Conservation (phyloP, 2,888 invertebrate genomes). For the Onchidella celtica region DNA sequence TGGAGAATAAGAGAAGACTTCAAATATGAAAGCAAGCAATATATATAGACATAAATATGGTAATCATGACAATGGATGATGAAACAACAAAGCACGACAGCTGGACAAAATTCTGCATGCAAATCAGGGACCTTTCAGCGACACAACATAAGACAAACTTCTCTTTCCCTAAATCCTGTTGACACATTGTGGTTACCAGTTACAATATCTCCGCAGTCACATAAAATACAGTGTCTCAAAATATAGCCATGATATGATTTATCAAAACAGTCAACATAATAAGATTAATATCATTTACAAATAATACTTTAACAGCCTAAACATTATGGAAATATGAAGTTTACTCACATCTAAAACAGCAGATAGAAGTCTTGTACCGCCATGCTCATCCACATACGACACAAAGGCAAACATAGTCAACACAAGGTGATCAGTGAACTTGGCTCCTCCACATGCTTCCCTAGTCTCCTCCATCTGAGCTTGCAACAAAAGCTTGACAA, state of each 20-base stretch:
- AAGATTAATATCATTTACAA: no score
- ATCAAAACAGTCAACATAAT: no score
- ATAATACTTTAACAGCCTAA: no score
- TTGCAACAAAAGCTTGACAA: conserved; percentile 11
- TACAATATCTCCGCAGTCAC: no score
- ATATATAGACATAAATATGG: background rate
- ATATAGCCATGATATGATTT: no score
- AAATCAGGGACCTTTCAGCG: no score
- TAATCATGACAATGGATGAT: background rate
- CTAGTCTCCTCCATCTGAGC: background rate
- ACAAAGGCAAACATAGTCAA: conserved; percentile 23
- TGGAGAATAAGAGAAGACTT: background rate
- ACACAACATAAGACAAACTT: no score
- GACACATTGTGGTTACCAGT: no score
- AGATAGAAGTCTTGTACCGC: conserved; percentile 1
- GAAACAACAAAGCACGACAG: background rate
- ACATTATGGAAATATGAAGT: no score
- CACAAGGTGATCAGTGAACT: conserved; percentile 23
- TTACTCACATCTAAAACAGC: conserved; percentile 33
- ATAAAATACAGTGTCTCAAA: no score
- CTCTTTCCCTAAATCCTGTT: no score
- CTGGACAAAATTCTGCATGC: no score
- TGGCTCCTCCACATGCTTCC: background rate
- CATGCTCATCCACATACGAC: conserved; percentile 21
- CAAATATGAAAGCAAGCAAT: background rate